Conservation (phyloP, 2,888 invertebrate species). For the Phalera bucephala region DNA sequence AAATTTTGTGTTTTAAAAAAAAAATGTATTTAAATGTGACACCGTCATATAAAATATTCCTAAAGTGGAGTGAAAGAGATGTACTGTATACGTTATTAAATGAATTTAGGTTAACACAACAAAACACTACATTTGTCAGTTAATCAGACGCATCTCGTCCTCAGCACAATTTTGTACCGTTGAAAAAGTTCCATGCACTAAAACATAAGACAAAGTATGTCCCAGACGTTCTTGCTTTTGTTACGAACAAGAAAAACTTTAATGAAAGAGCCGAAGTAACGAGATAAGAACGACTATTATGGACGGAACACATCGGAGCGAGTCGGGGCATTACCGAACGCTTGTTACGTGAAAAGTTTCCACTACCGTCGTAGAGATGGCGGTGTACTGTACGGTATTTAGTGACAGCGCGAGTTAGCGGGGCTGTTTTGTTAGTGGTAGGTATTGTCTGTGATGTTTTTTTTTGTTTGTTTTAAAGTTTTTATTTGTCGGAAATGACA, state of each 20-base stretch:
- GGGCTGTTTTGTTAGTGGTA: neutral
- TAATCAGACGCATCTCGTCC: too few species aligned
- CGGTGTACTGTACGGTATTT: conserved; percentile 6
- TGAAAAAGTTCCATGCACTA: conserved; percentile 6
- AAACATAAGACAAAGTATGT: conserved; percentile 25
- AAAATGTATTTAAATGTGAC: too few species aligned
- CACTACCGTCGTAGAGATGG: conserved; percentile 3
- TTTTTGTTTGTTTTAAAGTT: neutral
- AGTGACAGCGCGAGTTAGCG: conserved; percentile 7
- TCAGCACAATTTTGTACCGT: too few species aligned
- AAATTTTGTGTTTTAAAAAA: too few species aligned
- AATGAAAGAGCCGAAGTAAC: conserved; percentile 30
- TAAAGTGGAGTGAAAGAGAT: too few species aligned
- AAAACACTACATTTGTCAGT: too few species aligned
- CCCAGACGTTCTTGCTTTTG: conserved; percentile 6
- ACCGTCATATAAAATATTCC: too few species aligned
- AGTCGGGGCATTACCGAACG: conserved; percentile 9
- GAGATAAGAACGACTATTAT: conserved; percentile 27
- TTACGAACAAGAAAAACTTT: conserved; percentile 22
- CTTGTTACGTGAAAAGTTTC: conserved; percentile 17
- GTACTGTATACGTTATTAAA: too few species aligned
- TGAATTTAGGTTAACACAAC: too few species aligned
- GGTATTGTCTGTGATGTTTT: conserved; percentile 1
- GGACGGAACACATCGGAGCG: conserved; percentile 9
- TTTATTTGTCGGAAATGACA: too few species aligned